A percentile compares a stretch with the other conserved stretches of the same genome.
Evolutionary conservation across 23 tunicate species (phyloP).

Genomic region (Oikopleura vanhoeffeni): DNA sequence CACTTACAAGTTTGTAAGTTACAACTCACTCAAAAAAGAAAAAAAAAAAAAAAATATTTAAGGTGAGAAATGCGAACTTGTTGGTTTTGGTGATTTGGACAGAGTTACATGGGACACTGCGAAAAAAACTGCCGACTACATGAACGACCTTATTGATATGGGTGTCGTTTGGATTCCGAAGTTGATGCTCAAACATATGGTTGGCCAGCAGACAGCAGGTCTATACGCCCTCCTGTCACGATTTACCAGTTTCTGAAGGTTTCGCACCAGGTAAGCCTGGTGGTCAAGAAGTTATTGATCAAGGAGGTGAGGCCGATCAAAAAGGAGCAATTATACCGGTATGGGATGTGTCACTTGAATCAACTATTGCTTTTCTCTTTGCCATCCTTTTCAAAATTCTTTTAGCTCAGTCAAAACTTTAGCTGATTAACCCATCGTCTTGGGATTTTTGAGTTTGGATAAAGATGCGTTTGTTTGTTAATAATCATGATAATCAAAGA

Average conservation of each 20-base stretch:
- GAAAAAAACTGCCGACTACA: constrained; percentile 22
- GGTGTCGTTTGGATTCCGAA: constrained; percentile 26
- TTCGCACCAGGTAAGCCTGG: constrained; percentile 18
- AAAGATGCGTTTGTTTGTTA: constrained; percentile 26
- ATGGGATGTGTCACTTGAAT: constrained; percentile 68
- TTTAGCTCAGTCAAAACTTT: background rate
- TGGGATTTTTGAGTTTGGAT: constrained; percentile 17
- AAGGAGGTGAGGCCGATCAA: constrained; percentile 97
- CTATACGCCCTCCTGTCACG: constrained; percentile 10
- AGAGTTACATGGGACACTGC: background rate
- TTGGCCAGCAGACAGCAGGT: constrained; percentile 20
- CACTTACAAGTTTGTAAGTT: no score
- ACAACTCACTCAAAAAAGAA: no score
- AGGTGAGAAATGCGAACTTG: constrained; percentile 14
- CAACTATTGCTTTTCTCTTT: constrained; percentile 27
- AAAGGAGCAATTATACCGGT: constrained; percentile 34
- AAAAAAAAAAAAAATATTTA: no score
- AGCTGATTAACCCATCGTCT: constrained; percentile 2
- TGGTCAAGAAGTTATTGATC: constrained; percentile 71
- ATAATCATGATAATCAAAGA: constrained; percentile 98
- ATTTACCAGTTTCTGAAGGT: constrained; percentile 13
- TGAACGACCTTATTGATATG: constrained; percentile 20
- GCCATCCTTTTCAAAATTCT: background rate
- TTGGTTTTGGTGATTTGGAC: constrained; percentile 14
- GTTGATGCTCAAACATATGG: constrained; percentile 20